Evolutionary conservation across 2,888 invertebrate genomes (phyloP).

Genomic region (Alviniconcha strummeri): DNA sequence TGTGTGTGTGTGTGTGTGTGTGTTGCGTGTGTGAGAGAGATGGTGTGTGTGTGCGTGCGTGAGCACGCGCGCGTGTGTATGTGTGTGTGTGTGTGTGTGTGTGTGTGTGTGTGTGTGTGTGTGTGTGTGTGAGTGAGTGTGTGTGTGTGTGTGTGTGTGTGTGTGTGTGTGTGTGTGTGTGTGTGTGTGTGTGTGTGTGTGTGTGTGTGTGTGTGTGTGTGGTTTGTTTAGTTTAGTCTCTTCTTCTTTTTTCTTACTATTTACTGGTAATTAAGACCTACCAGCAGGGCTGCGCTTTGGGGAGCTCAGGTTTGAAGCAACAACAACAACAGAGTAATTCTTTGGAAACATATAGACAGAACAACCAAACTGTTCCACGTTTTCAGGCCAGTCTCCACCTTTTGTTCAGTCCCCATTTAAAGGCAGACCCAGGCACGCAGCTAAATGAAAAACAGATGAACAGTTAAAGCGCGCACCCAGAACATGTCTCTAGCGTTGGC

Average conservation of each 20-base stretch:
- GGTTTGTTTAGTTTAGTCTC: background rate
- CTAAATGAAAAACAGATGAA: too few relatives aligned
- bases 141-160: background rate
- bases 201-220: background rate
- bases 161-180: background rate
- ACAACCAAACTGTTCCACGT: too few relatives aligned
- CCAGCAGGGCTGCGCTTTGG: background rate
- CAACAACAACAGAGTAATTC: too few relatives aligned
- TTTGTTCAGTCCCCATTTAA: too few relatives aligned
- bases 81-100: background rate
- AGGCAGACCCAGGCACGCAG: too few relatives aligned
- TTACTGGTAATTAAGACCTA: too few relatives aligned
- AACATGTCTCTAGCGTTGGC: too few relatives aligned
- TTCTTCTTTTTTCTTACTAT: too few relatives aligned
- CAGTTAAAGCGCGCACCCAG: too few relatives aligned
- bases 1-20: background rate
- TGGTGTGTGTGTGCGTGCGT: background rate
- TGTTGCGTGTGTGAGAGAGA: background rate
- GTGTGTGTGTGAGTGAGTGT: background rate
- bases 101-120: background rate
- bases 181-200: background rate
- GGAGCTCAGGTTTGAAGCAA: background rate
- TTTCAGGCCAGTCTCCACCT: too few relatives aligned
- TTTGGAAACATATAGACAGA: too few relatives aligned
- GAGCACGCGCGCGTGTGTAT: background rate